phyloP scores from a whole-genome alignment of 2,113 vertebrate genomes.

The Cyphomyrus discorhynchus region DNA sequence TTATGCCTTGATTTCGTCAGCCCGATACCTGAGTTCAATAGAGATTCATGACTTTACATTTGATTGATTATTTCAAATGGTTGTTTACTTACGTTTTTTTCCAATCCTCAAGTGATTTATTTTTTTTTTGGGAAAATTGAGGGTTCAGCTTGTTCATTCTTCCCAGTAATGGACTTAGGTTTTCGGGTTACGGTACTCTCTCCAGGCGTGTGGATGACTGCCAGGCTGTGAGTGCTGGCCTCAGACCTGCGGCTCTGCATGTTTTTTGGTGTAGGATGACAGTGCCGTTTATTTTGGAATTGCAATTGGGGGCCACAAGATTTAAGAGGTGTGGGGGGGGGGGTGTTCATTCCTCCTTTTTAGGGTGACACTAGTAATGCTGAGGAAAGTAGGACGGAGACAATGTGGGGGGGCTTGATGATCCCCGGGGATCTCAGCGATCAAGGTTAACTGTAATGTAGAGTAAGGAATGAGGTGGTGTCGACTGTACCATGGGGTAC shows the following conservation, averaged over 20 bases:
- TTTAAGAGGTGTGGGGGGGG: not conserved
- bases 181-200: not conserved
- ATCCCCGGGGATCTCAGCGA: constrained; percentile 23
- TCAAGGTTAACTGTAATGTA: constrained; percentile 33
- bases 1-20: not conserved
- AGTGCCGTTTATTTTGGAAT: not conserved
- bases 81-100: not conserved
- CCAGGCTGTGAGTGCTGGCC: not conserved
- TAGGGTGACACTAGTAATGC: constrained; percentile 21
- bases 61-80: not conserved
- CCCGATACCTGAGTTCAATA: not conserved
- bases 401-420: constrained; percentile 44
- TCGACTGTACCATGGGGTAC: not conserved
- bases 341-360: not conserved
- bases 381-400: constrained; percentile 47
- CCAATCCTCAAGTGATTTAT: not conserved
- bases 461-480: constrained; percentile 8
- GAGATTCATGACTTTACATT: not conserved
- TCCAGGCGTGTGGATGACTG: not conserved
- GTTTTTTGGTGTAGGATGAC: not conserved
- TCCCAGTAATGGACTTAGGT: not conserved
- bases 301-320: not conserved
- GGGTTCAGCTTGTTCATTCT: not conserved
- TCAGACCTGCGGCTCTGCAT: not conserved
- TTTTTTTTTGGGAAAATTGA: not conserved